Conservation (phyloP, 1,140 invertebrate species). For the Euwallacea fornicatus region DNA sequence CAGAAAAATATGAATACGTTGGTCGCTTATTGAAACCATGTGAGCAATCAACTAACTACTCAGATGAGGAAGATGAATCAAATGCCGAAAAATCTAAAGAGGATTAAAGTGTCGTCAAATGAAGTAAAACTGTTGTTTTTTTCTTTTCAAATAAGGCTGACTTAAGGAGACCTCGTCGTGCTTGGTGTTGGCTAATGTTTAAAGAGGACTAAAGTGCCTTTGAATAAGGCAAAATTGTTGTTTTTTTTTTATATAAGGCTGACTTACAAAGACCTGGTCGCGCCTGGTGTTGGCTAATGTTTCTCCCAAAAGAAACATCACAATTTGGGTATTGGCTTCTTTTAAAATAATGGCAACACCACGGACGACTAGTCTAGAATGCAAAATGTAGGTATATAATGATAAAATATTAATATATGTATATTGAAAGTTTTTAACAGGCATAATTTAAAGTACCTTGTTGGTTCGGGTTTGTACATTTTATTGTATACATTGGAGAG, state of each 20-base stretch:
- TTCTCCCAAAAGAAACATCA: no score
- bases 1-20: conserved; percentile 94
- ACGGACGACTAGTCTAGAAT: conserved; percentile 7
- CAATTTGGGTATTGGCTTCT: no score
- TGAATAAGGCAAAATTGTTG: no score
- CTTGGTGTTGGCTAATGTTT: no score
- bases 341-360: background rate
- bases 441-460: conserved; percentile 25
- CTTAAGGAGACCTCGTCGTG: background rate
- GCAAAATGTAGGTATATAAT: conserved; percentile 17
- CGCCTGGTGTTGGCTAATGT: no score
- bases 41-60: conserved; percentile 88
- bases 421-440: conserved; percentile 24
- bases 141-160: conserved; percentile 34
- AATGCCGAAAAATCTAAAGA: conserved; percentile 52
- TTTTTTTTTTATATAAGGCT: no score
- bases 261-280: no score
- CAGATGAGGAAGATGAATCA: conserved; percentile 82
- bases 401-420: conserved; percentile 10
- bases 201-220: no score
- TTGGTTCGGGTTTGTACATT: conserved; percentile 24
- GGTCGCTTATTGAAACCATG: conserved; percentile 90
- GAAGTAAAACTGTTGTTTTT: conserved; percentile 7
- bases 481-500: conserved; percentile 17
- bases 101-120: conserved; percentile 39